Percentiles rank a stretch among this genome's conserved stretches.
Evolutionary conservation across 2,113 vertebrate genomes (phyloP).

Genomic region (Channa argus): DNA sequence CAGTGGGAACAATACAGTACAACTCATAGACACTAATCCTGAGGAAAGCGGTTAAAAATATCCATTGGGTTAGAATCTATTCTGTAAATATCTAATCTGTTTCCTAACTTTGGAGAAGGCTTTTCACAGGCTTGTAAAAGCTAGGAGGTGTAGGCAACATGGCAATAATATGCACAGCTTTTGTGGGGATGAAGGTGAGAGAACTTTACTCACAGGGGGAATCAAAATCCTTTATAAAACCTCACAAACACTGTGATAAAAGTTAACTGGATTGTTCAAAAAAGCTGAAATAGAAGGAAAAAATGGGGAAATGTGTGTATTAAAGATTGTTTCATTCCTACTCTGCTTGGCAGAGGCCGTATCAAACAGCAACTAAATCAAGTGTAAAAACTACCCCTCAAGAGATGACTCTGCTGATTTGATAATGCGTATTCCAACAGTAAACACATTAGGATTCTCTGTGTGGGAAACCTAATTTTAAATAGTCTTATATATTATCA

Average conservation of each 20-base stretch:
- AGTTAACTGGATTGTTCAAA: not conserved
- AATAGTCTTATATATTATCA: slow-evolving; percentile 19
- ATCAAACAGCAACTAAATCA: slow-evolving; percentile 28
- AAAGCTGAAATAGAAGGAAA: slow-evolving; percentile 7
- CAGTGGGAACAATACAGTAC: slow-evolving; percentile 34
- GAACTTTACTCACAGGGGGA: slow-evolving; percentile 41
- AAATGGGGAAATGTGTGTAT: not conserved
- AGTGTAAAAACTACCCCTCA: slow-evolving; percentile 20
- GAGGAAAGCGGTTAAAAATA: slow-evolving; percentile 21
- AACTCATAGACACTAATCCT: slow-evolving; percentile 59
- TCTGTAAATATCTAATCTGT: slow-evolving; percentile 62
- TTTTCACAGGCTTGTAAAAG: slow-evolving; percentile 44
- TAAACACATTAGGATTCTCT: slow-evolving; percentile 37
- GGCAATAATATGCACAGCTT: slow-evolving; percentile 54
- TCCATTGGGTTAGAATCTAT: slow-evolving; percentile 41
- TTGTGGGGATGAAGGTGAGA: slow-evolving; percentile 53
- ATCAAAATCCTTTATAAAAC: slow-evolving; percentile 37
- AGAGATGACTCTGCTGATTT: slow-evolving; percentile 31
- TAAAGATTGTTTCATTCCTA: not conserved
- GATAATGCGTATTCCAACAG: slow-evolving; percentile 26
- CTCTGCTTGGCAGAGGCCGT: slow-evolving; percentile 14
- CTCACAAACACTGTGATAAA: slow-evolving; percentile 8
- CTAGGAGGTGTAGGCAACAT: slow-evolving; percentile 45
- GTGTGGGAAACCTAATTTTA: slow-evolving; percentile 28
- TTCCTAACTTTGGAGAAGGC: slow-evolving; percentile 67